Percentiles rank a stretch among this genome's conserved stretches.
Conservation (phyloP, 2,797 vertebrate species). For the Denticeps clupeoides region DNA sequence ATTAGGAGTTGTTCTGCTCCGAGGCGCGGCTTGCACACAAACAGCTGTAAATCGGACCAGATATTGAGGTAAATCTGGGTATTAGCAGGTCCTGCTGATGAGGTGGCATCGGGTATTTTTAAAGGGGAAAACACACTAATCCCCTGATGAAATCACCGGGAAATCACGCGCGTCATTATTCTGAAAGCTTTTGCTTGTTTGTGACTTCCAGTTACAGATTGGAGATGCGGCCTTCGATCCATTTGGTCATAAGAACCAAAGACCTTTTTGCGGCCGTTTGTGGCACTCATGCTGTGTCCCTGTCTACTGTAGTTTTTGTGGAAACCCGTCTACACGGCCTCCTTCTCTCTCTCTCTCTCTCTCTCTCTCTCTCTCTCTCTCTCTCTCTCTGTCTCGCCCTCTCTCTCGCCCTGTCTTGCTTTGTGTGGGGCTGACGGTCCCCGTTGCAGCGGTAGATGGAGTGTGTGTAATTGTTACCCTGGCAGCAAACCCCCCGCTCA, state of each 20-base stretch:
- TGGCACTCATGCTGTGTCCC: not conserved
- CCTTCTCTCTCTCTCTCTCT: too few species aligned
- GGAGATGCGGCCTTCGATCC: too few species aligned
- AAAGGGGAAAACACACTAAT: conserved; percentile 5
- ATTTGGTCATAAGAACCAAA: too few species aligned
- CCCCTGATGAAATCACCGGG: not conserved
- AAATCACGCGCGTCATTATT: conserved; percentile 19
- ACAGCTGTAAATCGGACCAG: conserved; percentile 20
- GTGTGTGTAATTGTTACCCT: conserved; percentile 26
- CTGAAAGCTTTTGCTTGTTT: conserved; percentile 14
- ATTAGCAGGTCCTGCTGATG: conserved; percentile 7
- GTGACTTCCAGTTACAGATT: conserved; percentile 11
- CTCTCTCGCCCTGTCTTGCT: not conserved
- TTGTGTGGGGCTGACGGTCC: not conserved
- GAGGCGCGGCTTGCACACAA: conserved; percentile 5
- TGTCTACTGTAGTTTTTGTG: not conserved
- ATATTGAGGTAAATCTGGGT: conserved; percentile 15
- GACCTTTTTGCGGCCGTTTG: too few species aligned
- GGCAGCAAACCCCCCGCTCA: conserved; percentile 21
- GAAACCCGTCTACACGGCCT: not conserved
- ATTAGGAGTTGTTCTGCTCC: not conserved
- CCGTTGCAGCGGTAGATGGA: conserved; percentile 18
- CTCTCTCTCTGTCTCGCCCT: too few species aligned
- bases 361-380: too few species aligned
- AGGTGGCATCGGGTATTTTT: conserved; percentile 11